Conservation (phyloP, 64 coral and sea anemone species). For the Pachyseris speciosa region DNA sequence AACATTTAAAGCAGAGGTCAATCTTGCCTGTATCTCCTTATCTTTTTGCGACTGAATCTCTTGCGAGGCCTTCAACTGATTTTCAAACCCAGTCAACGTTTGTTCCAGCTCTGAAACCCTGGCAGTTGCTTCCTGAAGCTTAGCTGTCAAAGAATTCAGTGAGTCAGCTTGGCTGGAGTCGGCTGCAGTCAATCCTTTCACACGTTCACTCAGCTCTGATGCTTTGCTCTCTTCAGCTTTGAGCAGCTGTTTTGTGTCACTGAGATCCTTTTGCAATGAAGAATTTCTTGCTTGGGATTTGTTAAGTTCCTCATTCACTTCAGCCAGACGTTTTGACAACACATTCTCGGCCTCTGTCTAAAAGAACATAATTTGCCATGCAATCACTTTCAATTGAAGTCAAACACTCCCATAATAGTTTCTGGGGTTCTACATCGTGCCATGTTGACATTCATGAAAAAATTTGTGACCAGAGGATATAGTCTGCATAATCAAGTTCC, state of each 20-base stretch:
- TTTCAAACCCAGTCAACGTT: constrained; percentile 57
- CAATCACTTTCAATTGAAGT: too few species aligned
- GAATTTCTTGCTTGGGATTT: constrained; percentile 81
- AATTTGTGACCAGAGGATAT: too few species aligned
- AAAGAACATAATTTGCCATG: background rate
- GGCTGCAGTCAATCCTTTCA: constrained; percentile 29
- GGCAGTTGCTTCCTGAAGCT: constrained; percentile 70
- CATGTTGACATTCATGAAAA: too few species aligned
- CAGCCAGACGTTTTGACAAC: constrained; percentile 78
- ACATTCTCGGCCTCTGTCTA: constrained; percentile 75
- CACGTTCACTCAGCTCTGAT: constrained; percentile 27
- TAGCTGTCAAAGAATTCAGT: constrained; percentile 76
- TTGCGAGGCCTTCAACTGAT: constrained; percentile 64
- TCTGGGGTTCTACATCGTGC: too few species aligned
- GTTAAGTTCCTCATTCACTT: constrained; percentile 88
- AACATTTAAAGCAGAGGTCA: background rate
- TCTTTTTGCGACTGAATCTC: constrained; percentile 68
- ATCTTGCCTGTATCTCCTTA: constrained; percentile 72
- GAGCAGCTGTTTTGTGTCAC: constrained; percentile 12
- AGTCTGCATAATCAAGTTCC: too few species aligned
- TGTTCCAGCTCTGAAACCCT: constrained; percentile 79
- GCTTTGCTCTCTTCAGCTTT: constrained; percentile 69
- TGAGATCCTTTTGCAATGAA: constrained; percentile 53
- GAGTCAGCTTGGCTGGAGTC: constrained; percentile 41
- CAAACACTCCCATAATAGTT: too few species aligned